Percentiles rank a stretch among this genome's conserved stretches.
Conservation (phyloP, 2,888 invertebrate genomes). For the Nomada flava region DNA sequence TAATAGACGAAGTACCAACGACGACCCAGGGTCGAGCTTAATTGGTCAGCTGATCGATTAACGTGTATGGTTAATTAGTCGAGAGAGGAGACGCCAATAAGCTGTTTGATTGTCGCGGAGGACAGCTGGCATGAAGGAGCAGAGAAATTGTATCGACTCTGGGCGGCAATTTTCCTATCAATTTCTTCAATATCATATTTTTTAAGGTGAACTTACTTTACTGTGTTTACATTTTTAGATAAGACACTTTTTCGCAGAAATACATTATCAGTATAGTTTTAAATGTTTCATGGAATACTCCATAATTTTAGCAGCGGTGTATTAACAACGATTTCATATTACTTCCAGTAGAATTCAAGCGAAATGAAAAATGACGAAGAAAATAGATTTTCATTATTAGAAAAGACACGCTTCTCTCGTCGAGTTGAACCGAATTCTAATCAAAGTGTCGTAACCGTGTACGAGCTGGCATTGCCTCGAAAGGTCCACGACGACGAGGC, state of each 20-base stretch:
- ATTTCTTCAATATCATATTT: neutral
- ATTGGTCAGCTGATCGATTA: slow-evolving; percentile 30
- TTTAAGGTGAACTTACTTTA: too few species aligned
- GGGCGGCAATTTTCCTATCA: neutral
- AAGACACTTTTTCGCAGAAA: too few species aligned
- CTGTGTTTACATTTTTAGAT: too few species aligned
- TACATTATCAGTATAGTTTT: too few species aligned
- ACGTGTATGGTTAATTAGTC: slow-evolving; percentile 4
- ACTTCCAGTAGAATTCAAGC: neutral
- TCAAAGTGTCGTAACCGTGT: slow-evolving; percentile 32
- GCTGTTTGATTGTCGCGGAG: neutral
- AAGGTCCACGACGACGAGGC: slow-evolving; percentile 27
- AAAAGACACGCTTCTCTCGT: neutral
- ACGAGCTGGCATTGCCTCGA: slow-evolving; percentile 24
- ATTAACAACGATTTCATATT: too few species aligned
- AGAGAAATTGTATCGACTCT: too few species aligned
- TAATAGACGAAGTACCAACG: slow-evolving; percentile 1
- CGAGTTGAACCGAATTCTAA: slow-evolving; percentile 3
- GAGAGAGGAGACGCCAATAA: neutral
- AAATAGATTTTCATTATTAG: neutral
- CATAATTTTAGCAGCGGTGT: too few species aligned
- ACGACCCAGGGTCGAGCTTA: slow-evolving; percentile 20
- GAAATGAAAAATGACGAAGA: neutral
- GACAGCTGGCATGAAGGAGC: neutral
- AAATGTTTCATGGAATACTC: too few species aligned